A percentile compares a stretch with the other conserved stretches of the same genome.
Conservation (phyloP, 2,888 invertebrate species). For the Lasioglossum calceatum region DNA sequence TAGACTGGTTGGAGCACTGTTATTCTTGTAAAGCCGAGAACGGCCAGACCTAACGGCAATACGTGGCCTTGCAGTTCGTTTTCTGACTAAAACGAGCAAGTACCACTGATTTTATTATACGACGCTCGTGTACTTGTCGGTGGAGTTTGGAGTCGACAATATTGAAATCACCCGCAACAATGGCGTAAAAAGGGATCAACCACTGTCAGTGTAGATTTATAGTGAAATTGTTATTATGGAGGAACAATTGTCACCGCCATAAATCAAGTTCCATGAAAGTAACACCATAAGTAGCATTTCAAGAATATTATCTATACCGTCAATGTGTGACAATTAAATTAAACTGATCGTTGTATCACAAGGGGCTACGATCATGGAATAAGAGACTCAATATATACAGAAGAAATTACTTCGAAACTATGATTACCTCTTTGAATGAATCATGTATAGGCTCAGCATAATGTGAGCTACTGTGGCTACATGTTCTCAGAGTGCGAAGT, state of each 20-base stretch:
- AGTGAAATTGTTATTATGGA: neutral
- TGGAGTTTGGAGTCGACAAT: neutral
- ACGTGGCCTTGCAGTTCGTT: neutral
- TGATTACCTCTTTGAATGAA: neutral
- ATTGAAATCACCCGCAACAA: neutral
- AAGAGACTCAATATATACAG: neutral
- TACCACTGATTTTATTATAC: neutral
- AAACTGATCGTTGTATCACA: neutral
- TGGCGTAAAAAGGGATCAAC: neutral
- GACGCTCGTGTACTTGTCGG: neutral
- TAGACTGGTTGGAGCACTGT: neutral
- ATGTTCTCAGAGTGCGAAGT: neutral
- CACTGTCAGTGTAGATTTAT: neutral
- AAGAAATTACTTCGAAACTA: neutral
- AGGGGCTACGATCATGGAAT: neutral
- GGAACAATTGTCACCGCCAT: neutral
- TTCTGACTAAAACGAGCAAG: neutral
- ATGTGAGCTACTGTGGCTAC: neutral
- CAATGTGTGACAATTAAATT: neutral
- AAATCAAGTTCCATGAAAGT: neutral
- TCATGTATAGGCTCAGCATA: neutral
- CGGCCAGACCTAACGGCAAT: neutral
- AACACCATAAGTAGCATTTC: neutral
- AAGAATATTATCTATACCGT: neutral
- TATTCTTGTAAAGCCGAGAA: neutral